Base-by-base conservation (phyloP, 2,113 vertebrate species). In the Heterotilapia buettikoferi region DNA sequence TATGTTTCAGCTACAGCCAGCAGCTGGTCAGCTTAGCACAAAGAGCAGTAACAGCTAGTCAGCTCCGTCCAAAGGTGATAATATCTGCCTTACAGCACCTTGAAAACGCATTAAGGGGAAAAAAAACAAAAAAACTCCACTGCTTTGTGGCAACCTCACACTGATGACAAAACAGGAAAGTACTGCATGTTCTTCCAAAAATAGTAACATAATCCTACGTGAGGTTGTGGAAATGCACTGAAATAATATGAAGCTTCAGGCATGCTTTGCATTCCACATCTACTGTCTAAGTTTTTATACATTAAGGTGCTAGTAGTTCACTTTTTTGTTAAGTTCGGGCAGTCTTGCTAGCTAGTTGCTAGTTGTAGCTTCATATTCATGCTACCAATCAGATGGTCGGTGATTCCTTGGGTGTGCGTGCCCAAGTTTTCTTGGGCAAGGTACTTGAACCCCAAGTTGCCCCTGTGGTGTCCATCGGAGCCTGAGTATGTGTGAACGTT, bases 21-120 rank as follows among this genome's bases (percentile, higher is more conserved):
- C 36, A 53, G 36, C 38, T 73, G 54, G 38, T 78, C 29, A 78
- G 52, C 68, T 57, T 47, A 84, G 83, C 68, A 78, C 38, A 78
- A 84, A 76, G 9, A 56, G 19, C 9, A 26, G 38, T n/a, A 84
- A 43, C 13, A 40, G 36, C 63, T 29, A 54, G 61, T 84, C 26
- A 26, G 50, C 33, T 73, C 13, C 6, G 21, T 43, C 50, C 21
- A 29, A 43, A 54, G 29, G 63, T 40, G 52, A 84, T 78, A 78
- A 78, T 78, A 73, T 43, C 26, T 68, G 29, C 29, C 31, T 18
- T 40, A 50, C 38, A 16, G 50, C 21, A 68, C 29, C 7, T 68
- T 16, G n/a, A 52, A 36, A 52, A 68, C 2, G 0, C 73, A 78
- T 33, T 52, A 52, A 31, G 45, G 7, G 7, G 24, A 2, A 78